Percentiles rank a stretch among this genome's conserved stretches.
Evolutionary conservation across 2,113 vertebrate species (phyloP).

Genomic region (Microcebus lehilahytsara): DNA sequence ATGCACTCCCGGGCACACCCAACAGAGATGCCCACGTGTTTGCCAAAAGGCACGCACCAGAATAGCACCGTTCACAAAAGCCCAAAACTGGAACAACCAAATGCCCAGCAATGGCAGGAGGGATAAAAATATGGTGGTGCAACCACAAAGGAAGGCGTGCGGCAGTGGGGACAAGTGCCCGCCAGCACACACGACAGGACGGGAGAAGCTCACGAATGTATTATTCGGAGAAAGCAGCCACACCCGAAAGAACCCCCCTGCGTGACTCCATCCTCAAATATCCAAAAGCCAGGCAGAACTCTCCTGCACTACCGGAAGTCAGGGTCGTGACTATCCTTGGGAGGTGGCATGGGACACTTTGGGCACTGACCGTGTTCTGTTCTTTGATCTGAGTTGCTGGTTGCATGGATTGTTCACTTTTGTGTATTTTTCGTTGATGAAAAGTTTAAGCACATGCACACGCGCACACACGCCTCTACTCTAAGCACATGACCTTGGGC

Average conservation of each 20-base stretch:
- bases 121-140: rapidly evolving
- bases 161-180: rapidly evolving
- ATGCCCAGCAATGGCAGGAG: rapidly evolving
- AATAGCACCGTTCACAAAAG: neutral
- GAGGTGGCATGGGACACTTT: neutral
- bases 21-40: rapidly evolving
- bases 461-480: rapidly evolving
- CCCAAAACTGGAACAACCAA: neutral
- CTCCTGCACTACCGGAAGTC: neutral
- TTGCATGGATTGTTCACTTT: neutral
- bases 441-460: neutral
- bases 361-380: neutral
- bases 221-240: neutral
- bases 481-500: neutral
- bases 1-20: rapidly evolving
- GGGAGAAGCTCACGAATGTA: rapidly evolving
- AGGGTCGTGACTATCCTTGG: rapidly evolving
- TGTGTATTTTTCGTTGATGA: neutral
- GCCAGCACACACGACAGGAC: rapidly evolving
- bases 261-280: no score
- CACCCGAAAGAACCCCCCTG: neutral
- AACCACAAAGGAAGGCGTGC: rapidly evolving
- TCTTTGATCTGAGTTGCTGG: neutral
- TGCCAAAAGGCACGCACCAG: rapidly evolving
- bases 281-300: rapidly evolving